phyloP scores from a whole-genome alignment of 2,888 invertebrate species.

The Aporophyla nigra region DNA sequence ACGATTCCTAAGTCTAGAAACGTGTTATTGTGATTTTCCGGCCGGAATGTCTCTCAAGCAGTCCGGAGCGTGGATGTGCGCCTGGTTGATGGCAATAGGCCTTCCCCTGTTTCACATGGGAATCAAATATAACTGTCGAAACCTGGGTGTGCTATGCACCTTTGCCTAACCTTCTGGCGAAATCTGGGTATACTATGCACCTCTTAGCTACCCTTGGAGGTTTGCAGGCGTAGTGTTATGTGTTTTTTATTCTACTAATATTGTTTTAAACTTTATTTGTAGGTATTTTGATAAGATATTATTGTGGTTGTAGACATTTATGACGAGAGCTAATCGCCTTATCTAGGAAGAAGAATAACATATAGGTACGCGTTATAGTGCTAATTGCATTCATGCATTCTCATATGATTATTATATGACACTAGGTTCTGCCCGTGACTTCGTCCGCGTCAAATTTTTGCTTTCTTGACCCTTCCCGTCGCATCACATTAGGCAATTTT shows the following conservation, averaged over 20 bases:
- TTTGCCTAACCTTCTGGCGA: too few relatives aligned
- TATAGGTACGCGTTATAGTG: slow-evolving; percentile 18
- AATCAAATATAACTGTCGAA: background rate
- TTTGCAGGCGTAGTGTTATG: background rate
- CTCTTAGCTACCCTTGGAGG: too few relatives aligned
- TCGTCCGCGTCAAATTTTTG: too few relatives aligned
- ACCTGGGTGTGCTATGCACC: background rate
- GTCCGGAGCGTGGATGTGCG: background rate
- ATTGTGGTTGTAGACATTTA: slow-evolving; percentile 20
- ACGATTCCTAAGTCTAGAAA: background rate
- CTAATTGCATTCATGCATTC: background rate
- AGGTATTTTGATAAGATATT: slow-evolving; percentile 28
- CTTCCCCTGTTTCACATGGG: background rate
- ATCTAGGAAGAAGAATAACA: slow-evolving; percentile 19
- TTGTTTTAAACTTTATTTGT: slow-evolving; percentile 11
- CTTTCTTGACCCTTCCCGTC: too few relatives aligned
- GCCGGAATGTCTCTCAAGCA: background rate
- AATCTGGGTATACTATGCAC: background rate
- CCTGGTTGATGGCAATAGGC: background rate
- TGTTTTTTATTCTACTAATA: background rate
- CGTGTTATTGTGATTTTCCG: background rate
- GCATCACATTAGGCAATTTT: too few relatives aligned
- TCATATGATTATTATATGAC: background rate
- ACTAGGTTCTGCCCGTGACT: too few relatives aligned
- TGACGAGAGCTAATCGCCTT: slow-evolving; percentile 6